Conservation (phyloP, 2,888 invertebrate genomes). For the Ecliptopera silaceata region DNA sequence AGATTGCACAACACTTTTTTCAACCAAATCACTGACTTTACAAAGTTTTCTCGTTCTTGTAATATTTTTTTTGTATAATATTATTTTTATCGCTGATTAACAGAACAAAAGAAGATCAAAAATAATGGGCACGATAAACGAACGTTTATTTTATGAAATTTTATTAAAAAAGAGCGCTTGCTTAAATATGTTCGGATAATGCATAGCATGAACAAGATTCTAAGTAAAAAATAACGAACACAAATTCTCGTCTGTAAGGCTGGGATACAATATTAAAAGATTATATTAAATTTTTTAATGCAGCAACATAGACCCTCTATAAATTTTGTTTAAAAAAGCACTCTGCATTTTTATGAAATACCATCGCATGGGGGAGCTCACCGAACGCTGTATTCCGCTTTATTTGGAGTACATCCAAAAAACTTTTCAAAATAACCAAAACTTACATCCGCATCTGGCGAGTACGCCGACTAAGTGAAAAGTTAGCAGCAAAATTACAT, state of each 20-base stretch:
- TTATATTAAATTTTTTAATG: constrained; percentile 40
- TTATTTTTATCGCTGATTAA: no score
- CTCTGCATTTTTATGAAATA: constrained; percentile 39
- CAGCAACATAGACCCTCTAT: constrained; percentile 30
- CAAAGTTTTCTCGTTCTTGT: no score
- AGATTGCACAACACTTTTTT: constrained; percentile 10
- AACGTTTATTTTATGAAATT: no score
- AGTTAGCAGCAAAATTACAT: constrained; percentile 70
- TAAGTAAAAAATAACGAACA: constrained; percentile 15
- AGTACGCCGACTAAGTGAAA: constrained; percentile 70
- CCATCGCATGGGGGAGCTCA: constrained; percentile 26
- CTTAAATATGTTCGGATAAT: neutral
- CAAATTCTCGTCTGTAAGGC: constrained; percentile 25
- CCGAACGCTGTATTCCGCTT: constrained; percentile 40
- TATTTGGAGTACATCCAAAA: constrained; percentile 69
- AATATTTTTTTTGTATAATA: no score
- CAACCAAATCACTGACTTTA: no score
- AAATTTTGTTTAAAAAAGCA: constrained; percentile 33
- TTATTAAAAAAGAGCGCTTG: neutral
- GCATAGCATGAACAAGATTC: neutral
- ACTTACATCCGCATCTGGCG: constrained; percentile 58
- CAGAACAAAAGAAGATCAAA: no score
- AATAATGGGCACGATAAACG: no score
- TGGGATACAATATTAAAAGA: constrained; percentile 26
- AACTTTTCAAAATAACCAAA: constrained; percentile 64